Evolutionary conservation across 2,888 invertebrate genomes (phyloP).

Genomic region (Antheraea yamamai): DNA sequence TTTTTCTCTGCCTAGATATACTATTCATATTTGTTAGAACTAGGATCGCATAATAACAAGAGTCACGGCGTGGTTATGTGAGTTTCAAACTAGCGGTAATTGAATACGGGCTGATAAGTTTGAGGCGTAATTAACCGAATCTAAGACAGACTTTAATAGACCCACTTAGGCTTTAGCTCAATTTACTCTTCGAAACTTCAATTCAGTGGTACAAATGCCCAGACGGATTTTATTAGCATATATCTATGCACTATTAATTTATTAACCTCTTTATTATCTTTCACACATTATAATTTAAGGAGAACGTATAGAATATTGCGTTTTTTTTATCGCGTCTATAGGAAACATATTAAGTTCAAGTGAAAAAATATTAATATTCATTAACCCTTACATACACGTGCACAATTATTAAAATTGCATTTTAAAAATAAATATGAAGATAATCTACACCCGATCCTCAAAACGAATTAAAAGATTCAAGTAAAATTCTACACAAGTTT

Average conservation of each 20-base stretch:
- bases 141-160: slow-evolving; percentile 3
- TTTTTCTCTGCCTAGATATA: background rate
- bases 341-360: background rate
- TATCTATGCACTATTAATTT: background rate
- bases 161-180: background rate
- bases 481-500: background rate
- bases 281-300: background rate
- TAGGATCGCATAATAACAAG: background rate
- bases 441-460: background rate
- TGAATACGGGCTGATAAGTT: slow-evolving; percentile 11
- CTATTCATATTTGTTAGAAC: background rate
- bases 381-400: background rate
- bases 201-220: background rate
- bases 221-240: slow-evolving; percentile 6
- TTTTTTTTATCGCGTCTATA: background rate
- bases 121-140: background rate
- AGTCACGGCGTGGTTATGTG: background rate
- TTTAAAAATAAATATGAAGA: background rate
- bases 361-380: background rate
- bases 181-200: background rate
- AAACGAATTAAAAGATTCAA: background rate
- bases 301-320: too few species aligned
- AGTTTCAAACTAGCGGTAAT: slow-evolving; percentile 8
- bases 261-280: background rate
- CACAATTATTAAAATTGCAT: background rate